Base-by-base conservation (phyloP, 2,797 vertebrate species). In the Crenichthys baileyi region DNA sequence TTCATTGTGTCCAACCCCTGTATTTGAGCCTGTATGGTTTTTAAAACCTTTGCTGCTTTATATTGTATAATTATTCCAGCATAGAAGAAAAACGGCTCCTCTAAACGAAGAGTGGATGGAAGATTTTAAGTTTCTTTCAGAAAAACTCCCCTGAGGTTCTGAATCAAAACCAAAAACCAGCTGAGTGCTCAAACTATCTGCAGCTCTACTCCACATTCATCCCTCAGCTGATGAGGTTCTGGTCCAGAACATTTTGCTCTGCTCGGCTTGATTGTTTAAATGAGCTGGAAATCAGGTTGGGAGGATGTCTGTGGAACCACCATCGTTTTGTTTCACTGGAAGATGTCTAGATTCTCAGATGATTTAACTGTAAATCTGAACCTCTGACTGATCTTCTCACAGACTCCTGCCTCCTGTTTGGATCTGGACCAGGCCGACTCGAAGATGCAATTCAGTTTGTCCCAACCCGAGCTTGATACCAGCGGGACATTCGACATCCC, bases 391-490 rank as follows among this genome's bases (percentile, higher is more conserved):
- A 18, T 44, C 44, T 75, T 58, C 1, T 29, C 31, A 48, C 71
- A 93, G 91, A 60, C 53, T 65, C 73, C 58, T 6, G 11, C 58
- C 20, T 84, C 81, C 48, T 78, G 58, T 44, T 29, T 67, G 84
- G 78, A 86, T 46, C 0, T 41, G 79, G 75, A 88, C 24, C 72
- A 76, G 26, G 15, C 9, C 7, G 61, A 81, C 16, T 46, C 7
- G 0, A 86, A 67, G 31, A 68, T 0, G 0, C 75, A 0, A 31
- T 68, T 91, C 61, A 92, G 90, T 31, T 53, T 81, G 77, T 94
- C 93, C 76, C 93, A 94, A 71, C 91, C 93, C 0, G 87, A 87
- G 12, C 91, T 94, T 0, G 89, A 93, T 75, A 82, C 65, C 36
- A 36, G 50, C 3, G 22, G 73, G 2, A 50, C 9, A 16, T 92